Evolutionary conservation across 2,888 invertebrate genomes (phyloP), one percentile per base, ranked within the genome.

Genomic region (Pherbina coryleti): DNA sequence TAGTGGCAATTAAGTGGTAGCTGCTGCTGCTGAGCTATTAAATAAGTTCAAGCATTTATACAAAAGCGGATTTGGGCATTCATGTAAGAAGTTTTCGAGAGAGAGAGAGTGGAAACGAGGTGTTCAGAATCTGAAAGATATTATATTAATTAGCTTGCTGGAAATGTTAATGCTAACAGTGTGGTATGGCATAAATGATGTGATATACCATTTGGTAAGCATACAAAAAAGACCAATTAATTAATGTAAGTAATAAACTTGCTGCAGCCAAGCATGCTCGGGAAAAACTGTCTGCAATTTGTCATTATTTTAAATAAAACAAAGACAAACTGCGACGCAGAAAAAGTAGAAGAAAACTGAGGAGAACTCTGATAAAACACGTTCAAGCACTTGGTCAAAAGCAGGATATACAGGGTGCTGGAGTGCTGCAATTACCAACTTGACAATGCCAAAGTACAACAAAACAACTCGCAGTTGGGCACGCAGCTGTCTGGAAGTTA

Each of bases 401-500:
- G 49, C 44, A 49, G 71, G n/a, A 28, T 60, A 22, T 37, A 44
- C 73, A 60, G 37, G 44, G 60, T 62, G 57, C 17, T n/a, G 49
- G 17, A 28, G 73, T 31, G 19, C 5, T 25, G 49, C 44, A 74
- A 44, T 74, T 62, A 73, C 25, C 44, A 60, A 73, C 62, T 37
- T 62, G 73, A 62, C 60, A 49, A 62, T 49, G 31, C 1, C 9
- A 25, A 74, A 28, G 22, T 34, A 25, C 31, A 55, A 55, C 28
- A 53, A 53, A 74, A 53, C 44, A 28, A 64, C 3, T 44, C 9
- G 34, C n/a, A 71, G n/a, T 31, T 11, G 19, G 19, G 31, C 49
- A 14, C 51, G 70, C 70, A 51, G 19, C 60, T 74, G 73, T 74
- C 73, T 74, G 49, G 64, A 62, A 62, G 62, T n/a, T 7, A 72